Evolutionary conservation across 2,888 invertebrate species (phyloP).

Genomic region (Phortica okadai): DNA sequence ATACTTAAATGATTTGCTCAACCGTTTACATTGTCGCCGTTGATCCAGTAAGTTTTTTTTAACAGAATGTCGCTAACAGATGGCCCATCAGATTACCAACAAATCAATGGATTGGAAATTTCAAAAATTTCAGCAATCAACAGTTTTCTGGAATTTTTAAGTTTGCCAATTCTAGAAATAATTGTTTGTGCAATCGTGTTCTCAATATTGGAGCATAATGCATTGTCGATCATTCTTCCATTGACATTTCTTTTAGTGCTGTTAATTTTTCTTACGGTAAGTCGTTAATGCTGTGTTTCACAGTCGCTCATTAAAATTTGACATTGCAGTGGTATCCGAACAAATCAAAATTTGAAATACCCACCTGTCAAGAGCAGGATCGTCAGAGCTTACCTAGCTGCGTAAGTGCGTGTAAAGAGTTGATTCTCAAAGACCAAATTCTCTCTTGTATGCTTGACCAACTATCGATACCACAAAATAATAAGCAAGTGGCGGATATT

Average conservation of each 20-base stretch:
- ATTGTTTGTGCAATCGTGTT: background rate
- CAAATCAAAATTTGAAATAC: background rate
- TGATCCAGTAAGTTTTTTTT: background rate
- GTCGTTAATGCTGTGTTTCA: background rate
- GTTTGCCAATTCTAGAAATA: background rate
- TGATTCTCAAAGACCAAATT: no score
- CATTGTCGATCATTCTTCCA: background rate
- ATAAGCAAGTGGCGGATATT: no score
- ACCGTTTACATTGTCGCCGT: background rate
- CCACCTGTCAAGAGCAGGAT: no score
- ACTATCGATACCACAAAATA: no score
- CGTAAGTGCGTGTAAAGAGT: no score
- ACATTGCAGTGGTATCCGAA: background rate
- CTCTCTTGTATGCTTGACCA: no score
- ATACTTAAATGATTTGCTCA: background rate
- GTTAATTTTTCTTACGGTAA: background rate
- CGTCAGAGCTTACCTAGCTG: no score
- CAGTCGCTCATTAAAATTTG: background rate
- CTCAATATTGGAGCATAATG: background rate
- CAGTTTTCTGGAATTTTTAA: background rate
- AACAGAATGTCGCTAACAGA: background rate
- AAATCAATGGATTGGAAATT: background rate
- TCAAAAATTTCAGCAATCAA: background rate
- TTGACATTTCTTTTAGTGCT: background rate
- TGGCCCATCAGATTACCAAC: background rate